A percentile compares a stretch with the other conserved stretches of the same genome.
Conservation (phyloP, 2,888 invertebrate genomes). For the Smittia aterrima region DNA sequence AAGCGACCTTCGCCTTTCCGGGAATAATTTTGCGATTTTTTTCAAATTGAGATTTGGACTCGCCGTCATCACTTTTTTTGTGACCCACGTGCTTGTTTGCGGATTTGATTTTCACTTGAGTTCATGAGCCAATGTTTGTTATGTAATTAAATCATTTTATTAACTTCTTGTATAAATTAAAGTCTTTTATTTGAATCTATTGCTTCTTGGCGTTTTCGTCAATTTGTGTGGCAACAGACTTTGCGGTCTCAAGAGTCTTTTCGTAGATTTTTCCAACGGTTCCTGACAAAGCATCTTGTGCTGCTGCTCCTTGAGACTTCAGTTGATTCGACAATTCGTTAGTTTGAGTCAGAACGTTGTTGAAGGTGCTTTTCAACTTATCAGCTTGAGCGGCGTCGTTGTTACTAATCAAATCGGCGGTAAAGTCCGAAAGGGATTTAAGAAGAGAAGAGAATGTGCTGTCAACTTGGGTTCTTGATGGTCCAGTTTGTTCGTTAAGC, state of each 20-base stretch:
- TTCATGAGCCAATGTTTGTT: neutral
- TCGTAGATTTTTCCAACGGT: conserved; percentile 5
- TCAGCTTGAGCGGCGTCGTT: conserved; percentile 8
- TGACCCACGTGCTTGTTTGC: too few relatives aligned
- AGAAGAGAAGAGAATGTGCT: neutral
- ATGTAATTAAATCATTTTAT: neutral
- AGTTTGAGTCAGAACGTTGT: conserved; percentile 22
- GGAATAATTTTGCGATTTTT: too few relatives aligned
- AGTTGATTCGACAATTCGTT: neutral
- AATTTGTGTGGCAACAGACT: conserved; percentile 9
- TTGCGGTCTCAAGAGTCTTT: conserved; percentile 7
- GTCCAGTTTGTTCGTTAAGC: neutral
- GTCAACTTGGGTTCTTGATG: neutral
- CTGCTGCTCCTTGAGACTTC: neutral
- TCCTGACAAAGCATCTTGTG: neutral
- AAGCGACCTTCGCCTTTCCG: too few relatives aligned
- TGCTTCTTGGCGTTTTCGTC: neutral
- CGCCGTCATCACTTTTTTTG: too few relatives aligned
- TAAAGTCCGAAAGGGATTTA: neutral
- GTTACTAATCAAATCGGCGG: neutral
- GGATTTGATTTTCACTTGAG: too few relatives aligned
- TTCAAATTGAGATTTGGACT: too few relatives aligned
- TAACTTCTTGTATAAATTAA: neutral
- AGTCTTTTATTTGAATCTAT: neutral
- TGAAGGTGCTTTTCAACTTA: conserved; percentile 11